These are phyloP conservation scores for Pycnonotus jocosus DNA, from an alignment of 2,113 vertebrate species.

Conservation along the genomic window DNA sequence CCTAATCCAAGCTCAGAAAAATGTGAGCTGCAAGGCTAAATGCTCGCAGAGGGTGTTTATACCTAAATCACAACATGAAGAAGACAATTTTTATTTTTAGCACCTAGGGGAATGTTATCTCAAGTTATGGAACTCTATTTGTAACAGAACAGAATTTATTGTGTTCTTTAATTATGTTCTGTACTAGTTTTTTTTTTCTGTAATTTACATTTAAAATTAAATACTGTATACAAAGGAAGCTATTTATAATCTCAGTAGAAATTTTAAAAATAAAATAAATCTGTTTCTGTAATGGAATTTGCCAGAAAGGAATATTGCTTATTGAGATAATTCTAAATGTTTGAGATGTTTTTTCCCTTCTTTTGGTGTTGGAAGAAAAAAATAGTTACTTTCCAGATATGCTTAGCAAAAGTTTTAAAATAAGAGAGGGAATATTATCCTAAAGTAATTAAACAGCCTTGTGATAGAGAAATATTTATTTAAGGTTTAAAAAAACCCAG, in stretches of 20 bases:
- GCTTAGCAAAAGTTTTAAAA: neutral
- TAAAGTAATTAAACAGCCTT: neutral
- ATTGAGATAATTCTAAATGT: neutral
- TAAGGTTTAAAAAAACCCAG: neutral
- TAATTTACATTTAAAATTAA: neutral
- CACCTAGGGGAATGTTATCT: neutral
- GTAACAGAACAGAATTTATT: neutral
- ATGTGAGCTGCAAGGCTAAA: neutral
- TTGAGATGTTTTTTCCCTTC: neutral
- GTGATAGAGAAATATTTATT: neutral
- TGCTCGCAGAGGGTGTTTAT: neutral
- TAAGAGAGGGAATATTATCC: neutral
- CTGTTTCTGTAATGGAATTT: neutral
- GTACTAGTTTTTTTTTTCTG: neutral
- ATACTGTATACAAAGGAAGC: neutral
- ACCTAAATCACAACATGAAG: neutral
- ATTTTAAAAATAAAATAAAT: neutral
- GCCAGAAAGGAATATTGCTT: neutral
- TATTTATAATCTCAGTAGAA: neutral
- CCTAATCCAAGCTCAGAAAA: neutral
- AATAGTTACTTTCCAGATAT: neutral
- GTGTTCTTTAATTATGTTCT: neutral
- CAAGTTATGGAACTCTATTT: neutral
- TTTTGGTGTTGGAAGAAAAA: neutral
- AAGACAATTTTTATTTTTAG: neutral